Base-by-base conservation (phyloP, 2,113 vertebrate genomes). In the Scortum barcoo region DNA sequence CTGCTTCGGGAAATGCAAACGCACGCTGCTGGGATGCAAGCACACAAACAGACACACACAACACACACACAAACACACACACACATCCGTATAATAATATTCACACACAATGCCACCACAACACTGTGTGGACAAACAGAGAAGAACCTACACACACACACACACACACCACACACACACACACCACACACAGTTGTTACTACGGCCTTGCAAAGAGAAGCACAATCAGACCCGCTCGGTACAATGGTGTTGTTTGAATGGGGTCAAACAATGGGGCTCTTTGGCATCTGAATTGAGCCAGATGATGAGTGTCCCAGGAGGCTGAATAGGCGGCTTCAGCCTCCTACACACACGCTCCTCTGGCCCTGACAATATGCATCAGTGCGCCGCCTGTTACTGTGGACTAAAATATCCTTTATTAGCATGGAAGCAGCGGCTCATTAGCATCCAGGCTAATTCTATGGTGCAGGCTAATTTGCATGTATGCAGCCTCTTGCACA, bases 161-260 rank as follows among this genome's bases (percentile, higher is more conserved):
- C 48, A 57, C 56, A 42, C 67, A 71, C 26, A 66, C n/a, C 66
- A 78, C 68, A 88, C 56, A 80, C 48, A 57, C 57, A 42, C 67
- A 71, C 26, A 66, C 66, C 66, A 78, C 68, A 88, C 57, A 79
- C 74, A 50, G 68, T 71, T 86, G 85, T 88, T 70, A 61, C 85
- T 76, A 66, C 38, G 4, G 19, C 73, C 26, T 24, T 48, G 86
- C 74, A 70, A 70, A 81, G 61, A 80, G 79, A 5, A 63, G 75
- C 88, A 90, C 89, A 89, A 89, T 88, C 83, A 81, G 89, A 89
- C 78, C 68, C 50, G 72, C 85, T 74, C 8, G 38, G 89, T 88
- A 93, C 93, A 93, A 93, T 93, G 79, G 85, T 26, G 56, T 77
- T 72, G 78, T 89, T 92, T 92, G 85, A 93, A 94, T 89, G 88